Evolutionary conservation across 2,113 vertebrate species (phyloP), one percentile per base, ranked within the genome.

Genomic region (Tyto alba): DNA sequence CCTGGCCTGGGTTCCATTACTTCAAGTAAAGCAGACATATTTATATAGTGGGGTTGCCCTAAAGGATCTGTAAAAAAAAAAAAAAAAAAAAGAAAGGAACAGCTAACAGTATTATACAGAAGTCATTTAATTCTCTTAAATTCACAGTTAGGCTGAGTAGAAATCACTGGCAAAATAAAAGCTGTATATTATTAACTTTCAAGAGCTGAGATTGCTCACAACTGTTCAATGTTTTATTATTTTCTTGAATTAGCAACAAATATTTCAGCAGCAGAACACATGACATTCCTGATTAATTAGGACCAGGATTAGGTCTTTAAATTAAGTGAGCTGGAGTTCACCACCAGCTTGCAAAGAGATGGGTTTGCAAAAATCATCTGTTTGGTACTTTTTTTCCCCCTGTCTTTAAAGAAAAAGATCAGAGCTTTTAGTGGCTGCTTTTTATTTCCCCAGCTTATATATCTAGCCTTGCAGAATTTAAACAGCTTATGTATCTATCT

Each of bases 1-100:
- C 34, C 16, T 56, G 63, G 57, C 66, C 79, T 84, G 84, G 59
- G 43, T 97, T 96, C 92, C 48, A 57, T 96, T 72, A 88, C 29
- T 75, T 21, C 76, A 71, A 91, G n/a, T 78, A 90, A 69, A 87
- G 56, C 21, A 89, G 71, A 79, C 69, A 63, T 96, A 90, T 96
- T 95, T 95, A 73, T 88, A 22, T 73, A 76, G 68, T 53, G 43
- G 50, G 48, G 59, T 56, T 90, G 59, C 32, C 55, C 64, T 94
- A 78, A 97, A 97, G 69, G 30, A 85, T 88, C n/a, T 89, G 47
- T 59, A 38, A 79, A 40, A 57, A 55, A 52, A 72, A n/a, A 40
- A 34, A 68, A 47, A 86, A 66, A 74, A 64, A 45, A 64, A 11
- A 5, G 50, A 67, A 30, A 16, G 45, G 59, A 79, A 12, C 30